Evolutionary conservation across 2,888 invertebrate species (phyloP).

Genomic region (Prosopocoilus inquinatus): DNA sequence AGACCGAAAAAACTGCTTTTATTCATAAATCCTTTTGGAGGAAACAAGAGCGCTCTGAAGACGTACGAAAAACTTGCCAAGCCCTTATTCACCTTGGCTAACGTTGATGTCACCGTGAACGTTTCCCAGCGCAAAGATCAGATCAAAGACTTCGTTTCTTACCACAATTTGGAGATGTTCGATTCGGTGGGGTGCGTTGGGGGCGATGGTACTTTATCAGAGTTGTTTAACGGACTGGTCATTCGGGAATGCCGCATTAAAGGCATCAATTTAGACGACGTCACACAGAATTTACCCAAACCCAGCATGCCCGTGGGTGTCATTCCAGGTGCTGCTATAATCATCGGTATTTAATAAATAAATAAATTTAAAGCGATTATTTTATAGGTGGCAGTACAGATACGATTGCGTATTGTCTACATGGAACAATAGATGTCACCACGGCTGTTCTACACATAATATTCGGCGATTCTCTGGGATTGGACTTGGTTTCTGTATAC

Average conservation of each 20-base stretch:
- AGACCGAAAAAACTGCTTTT: slow-evolving; percentile 71
- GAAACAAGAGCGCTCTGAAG: slow-evolving; percentile 68
- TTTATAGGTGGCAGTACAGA: slow-evolving; percentile 67
- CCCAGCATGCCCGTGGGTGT: slow-evolving; percentile 62
- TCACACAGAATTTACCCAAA: slow-evolving; percentile 51
- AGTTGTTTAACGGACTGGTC: slow-evolving; percentile 73
- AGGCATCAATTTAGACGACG: slow-evolving; percentile 56
- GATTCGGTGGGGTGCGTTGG: slow-evolving; percentile 79
- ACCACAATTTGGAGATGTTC: slow-evolving; percentile 57
- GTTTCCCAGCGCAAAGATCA: slow-evolving; percentile 75
- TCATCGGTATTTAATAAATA: background rate
- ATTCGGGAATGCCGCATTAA: slow-evolving; percentile 56
- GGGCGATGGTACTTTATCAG: slow-evolving; percentile 84
- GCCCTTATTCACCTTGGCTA: slow-evolving; percentile 63
- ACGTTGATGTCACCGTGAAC: slow-evolving; percentile 63
- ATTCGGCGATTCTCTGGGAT: slow-evolving; percentile 68
- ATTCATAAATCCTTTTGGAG: slow-evolving; percentile 84
- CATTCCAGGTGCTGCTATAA: slow-evolving; percentile 48
- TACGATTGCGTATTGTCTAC: slow-evolving; percentile 74
- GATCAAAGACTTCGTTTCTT: slow-evolving; percentile 66
- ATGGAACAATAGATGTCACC: slow-evolving; percentile 75
- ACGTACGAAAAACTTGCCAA: slow-evolving; percentile 74
- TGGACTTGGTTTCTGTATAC: slow-evolving; percentile 75
- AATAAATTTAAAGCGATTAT: slow-evolving; percentile 33
- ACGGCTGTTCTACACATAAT: slow-evolving; percentile 82